Base-by-base conservation (phyloP, 2,888 invertebrate genomes). In the Trachelus troglodyta region DNA sequence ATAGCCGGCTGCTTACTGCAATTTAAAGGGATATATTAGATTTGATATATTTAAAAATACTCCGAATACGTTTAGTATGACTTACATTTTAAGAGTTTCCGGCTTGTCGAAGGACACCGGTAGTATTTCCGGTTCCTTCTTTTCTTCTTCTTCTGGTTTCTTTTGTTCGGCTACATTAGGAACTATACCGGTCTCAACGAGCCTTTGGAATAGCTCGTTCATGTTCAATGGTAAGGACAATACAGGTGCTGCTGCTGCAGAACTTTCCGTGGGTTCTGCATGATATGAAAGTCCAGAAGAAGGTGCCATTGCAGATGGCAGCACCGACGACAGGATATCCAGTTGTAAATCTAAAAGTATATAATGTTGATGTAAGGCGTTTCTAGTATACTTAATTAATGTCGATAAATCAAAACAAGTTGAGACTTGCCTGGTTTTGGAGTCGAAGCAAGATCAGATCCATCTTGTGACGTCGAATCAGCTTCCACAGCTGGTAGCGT, bases 111-210 rank as follows among this genome's bases (percentile, higher is more conserved):
- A 94, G 81, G 95, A 94, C 1, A 97, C 95, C 35, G 93, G 94
- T 83, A 94, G 94, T 34, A 96, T 92, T 78, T 91, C 90, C 0
- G 89, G 86, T 15, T 89, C 86, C 80, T 74, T 92, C 84, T 87
- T 90, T 75, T 87, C 86, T 82, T 90, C 87, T 78, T 90, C 89
- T 69, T 87, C 87, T 30, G 79, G 85, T 76, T 90, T 91, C 81
- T 89, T 89, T 56, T 84, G 84, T 77, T 90, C 87, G 2, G 86
- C 80, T 15, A 90, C 83, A 78, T 87, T 89, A 2, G 93, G 94
- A 68, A 97, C 94, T 75, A 97, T 95, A n/a, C 97, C 98, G 2
- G 96, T 96, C 0, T 96, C 96, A 1, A 98, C 95, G 11, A 98
- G 92, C 90, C 97, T 97, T 81, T 96, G 95, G 89, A 98, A 96